Evolutionary conservation across 2,888 invertebrate genomes (phyloP).

Genomic region (Mesoligia furuncula): DNA sequence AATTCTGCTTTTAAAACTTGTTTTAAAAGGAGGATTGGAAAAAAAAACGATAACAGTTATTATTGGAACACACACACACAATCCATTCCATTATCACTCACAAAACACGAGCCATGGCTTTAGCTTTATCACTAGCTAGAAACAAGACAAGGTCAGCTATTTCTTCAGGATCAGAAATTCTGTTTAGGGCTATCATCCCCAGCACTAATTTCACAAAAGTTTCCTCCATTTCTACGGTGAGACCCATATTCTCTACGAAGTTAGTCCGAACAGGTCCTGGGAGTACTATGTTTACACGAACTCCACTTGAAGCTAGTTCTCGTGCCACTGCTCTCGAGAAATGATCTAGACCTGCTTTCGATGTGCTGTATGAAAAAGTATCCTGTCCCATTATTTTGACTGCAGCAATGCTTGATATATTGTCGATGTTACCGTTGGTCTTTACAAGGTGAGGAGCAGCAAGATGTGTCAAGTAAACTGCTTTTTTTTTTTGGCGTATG

Average conservation of each 20-base stretch:
- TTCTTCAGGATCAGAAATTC: conserved; percentile 9
- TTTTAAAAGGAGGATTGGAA: too few relatives aligned
- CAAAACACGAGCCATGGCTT: conserved; percentile 15
- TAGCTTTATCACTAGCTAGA: conserved; percentile 20
- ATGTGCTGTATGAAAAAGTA: background rate
- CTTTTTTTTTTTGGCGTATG: too few relatives aligned
- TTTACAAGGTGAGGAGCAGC: conserved; percentile 61
- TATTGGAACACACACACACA: too few relatives aligned
- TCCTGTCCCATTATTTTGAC: background rate
- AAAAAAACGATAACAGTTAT: too few relatives aligned
- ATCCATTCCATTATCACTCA: conserved; percentile 17
- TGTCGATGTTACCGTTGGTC: conserved; percentile 79
- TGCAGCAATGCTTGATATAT: conserved; percentile 17
- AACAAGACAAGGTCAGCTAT: conserved; percentile 16
- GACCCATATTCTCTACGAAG: background rate
- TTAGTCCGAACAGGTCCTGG: conserved; percentile 8
- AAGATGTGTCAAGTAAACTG: conserved; percentile 50
- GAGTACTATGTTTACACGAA: conserved; percentile 14
- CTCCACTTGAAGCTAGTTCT: conserved; percentile 20
- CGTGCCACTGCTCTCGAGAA: conserved; percentile 18
- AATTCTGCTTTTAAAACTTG: too few relatives aligned
- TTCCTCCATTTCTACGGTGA: background rate
- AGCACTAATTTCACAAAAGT: background rate
- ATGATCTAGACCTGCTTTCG: conserved; percentile 22
- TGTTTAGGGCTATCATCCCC: background rate